These are phyloP conservation scores for Syncerus caffer DNA, from an alignment of 2,797 vertebrate species.

Conservation along the genomic window DNA sequence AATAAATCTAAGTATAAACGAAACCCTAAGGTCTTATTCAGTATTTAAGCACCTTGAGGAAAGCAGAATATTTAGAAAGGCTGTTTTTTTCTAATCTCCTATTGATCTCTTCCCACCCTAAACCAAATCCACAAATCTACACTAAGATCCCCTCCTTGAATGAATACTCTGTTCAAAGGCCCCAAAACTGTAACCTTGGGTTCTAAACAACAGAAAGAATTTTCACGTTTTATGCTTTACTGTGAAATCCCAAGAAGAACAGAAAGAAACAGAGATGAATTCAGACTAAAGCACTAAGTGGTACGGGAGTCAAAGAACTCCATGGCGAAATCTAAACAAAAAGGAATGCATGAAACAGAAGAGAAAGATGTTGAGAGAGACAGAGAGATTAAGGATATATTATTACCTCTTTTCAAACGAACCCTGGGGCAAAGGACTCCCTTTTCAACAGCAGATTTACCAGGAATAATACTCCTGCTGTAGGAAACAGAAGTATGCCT, in stretches of 20 bases:
- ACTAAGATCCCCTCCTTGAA: background rate
- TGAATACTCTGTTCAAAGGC: background rate
- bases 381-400: constrained; percentile 37
- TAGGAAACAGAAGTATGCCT: constrained; percentile 41
- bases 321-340: constrained; percentile 33
- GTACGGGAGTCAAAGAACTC: background rate
- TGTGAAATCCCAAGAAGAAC: constrained; percentile 30
- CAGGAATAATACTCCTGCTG: background rate
- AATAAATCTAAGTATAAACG: background rate
- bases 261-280: constrained; percentile 8
- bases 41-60: background rate
- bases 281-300: constrained; percentile 36
- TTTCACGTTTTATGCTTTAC: constrained; percentile 23
- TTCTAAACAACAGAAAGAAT: constrained; percentile 31
- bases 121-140: constrained; percentile 18
- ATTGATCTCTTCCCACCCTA: background rate
- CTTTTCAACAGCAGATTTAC: constrained; percentile 29
- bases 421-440: constrained; percentile 18
- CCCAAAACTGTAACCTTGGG: background rate
- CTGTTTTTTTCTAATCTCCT: background rate
- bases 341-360: constrained; percentile 45
- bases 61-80: background rate
- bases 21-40: background rate
- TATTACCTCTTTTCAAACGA: constrained; percentile 49
- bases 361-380: constrained; percentile 6